Conservation (phyloP, 2,113 vertebrate species). For the Boleophthalmus pectinirostris region DNA sequence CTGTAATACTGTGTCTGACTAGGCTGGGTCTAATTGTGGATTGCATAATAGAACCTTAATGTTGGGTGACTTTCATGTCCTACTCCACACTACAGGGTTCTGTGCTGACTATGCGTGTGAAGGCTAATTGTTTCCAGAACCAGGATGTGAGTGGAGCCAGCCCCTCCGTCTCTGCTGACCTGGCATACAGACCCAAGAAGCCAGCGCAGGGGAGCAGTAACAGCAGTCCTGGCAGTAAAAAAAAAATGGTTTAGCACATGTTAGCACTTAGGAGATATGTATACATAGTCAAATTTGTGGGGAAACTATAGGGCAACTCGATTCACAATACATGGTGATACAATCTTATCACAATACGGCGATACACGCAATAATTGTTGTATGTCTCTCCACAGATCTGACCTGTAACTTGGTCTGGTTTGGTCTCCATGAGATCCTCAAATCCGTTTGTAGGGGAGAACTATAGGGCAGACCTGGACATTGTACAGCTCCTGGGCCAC, state of each 20-base stretch:
- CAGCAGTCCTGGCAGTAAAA: constrained; percentile 54
- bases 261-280: not conserved
- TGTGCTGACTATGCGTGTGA: constrained; percentile 64
- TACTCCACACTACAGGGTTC: constrained; percentile 16
- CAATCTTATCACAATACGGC: no score
- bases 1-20: not conserved
- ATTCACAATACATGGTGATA: no score
- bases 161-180: constrained; percentile 66
- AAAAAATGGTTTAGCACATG: constrained; percentile 7
- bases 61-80: constrained; percentile 5
- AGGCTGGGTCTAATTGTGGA: constrained; percentile 19
- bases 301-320: no score
- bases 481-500: no score
- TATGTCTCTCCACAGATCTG: no score
- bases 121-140: constrained; percentile 75
- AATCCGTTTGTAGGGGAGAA: no score
- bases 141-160: constrained; percentile 62
- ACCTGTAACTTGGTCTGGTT: no score
- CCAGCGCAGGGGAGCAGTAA: constrained; percentile 50
- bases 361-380: no score
- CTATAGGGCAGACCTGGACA: no score
- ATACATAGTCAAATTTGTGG: not conserved
- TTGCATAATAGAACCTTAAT: constrained; percentile 9
- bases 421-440: no score
- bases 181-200: constrained; percentile 40